A percentile compares a stretch with the other conserved stretches of the same genome.
Evolutionary conservation across 2,113 vertebrate genomes (phyloP).

Genomic region (Muntiacus muntjak): DNA sequence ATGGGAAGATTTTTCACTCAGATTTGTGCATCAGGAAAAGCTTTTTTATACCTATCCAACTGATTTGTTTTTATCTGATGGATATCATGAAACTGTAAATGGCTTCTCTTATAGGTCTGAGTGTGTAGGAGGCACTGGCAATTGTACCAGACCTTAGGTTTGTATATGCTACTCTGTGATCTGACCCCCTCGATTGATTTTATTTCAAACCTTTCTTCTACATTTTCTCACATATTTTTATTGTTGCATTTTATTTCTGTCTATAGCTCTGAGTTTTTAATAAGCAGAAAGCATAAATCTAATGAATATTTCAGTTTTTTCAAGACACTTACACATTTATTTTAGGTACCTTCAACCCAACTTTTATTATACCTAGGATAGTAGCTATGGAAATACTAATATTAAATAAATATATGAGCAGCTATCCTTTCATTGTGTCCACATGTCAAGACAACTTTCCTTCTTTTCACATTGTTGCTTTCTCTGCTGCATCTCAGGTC

Average conservation of each 20-base stretch:
- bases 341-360: not conserved
- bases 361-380: not conserved
- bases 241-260: not conserved
- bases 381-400: not conserved
- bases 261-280: not conserved
- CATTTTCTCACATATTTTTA: not conserved
- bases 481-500: not conserved
- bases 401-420: not conserved
- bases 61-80: not conserved
- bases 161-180: not conserved
- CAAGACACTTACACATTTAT: not conserved
- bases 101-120: not conserved
- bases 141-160: not conserved
- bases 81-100: not conserved
- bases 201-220: not conserved
- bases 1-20: not conserved
- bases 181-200: not conserved
- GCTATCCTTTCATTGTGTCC: not conserved
- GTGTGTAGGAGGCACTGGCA: not conserved
- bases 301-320: not conserved
- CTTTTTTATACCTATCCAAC: not conserved
- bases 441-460: not conserved
- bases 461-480: not conserved
- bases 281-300: not conserved
- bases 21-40: not conserved